phyloP scores from a whole-genome alignment of 2,888 invertebrate genomes.

The Fragum whitleyi region DNA sequence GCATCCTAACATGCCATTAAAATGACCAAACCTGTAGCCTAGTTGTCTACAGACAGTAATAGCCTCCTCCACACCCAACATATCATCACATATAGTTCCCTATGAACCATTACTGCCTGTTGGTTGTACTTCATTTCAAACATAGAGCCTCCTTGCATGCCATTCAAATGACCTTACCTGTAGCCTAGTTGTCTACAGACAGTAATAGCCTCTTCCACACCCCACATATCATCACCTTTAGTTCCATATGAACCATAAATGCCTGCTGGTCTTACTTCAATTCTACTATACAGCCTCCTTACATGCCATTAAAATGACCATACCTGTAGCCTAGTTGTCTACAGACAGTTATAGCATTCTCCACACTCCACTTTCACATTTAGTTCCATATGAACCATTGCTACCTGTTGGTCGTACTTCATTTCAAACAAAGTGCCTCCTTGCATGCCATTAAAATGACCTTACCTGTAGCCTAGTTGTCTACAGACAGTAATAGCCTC shows the following conservation, averaged over 20 bases:
- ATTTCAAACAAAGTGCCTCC: too few species aligned
- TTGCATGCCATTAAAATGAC: too few species aligned
- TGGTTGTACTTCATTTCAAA: conserved; percentile 6
- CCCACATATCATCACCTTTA: conserved; percentile 29
- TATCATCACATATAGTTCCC: conserved; percentile 35
- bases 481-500: conserved; percentile 23
- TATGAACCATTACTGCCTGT: neutral
- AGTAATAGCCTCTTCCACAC: conserved; percentile 8
- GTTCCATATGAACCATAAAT: conserved; percentile 12
- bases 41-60: conserved; percentile 15
- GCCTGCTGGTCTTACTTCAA: conserved; percentile 10
- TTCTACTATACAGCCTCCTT: neutral
- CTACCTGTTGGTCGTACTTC: too few species aligned
- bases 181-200: conserved; percentile 27
- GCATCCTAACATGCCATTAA: too few species aligned
- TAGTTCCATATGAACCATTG: too few species aligned
- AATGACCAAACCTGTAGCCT: conserved; percentile 16
- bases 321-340: too few species aligned
- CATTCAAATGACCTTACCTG: too few species aligned
- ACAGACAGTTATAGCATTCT: too few species aligned
- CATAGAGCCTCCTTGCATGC: too few species aligned
- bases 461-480: conserved; percentile 15
- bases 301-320: too few species aligned
- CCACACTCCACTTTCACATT: too few species aligned
- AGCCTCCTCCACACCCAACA: conserved; percentile 21